Evolutionary conservation across 2,113 vertebrate genomes (phyloP).

Genomic region (Paedocypris sp.): DNA sequence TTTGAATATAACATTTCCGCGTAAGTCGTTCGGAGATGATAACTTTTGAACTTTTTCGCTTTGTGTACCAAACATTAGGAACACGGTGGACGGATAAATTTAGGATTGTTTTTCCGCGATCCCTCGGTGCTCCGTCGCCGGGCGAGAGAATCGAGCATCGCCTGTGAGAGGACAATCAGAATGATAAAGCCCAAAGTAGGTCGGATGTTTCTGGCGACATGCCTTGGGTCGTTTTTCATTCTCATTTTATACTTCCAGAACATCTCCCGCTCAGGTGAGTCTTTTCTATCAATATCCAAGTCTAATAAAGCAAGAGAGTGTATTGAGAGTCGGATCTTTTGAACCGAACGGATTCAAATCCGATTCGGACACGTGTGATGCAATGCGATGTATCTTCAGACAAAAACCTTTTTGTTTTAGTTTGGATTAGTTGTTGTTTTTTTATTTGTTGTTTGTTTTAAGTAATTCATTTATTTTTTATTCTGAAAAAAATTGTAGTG

Average conservation of each 20-base stretch:
- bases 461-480: too few relatives aligned
- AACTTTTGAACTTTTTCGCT: neutral
- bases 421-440: too few relatives aligned
- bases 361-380: neutral
- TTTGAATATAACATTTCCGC: neutral
- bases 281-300: neutral
- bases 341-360: neutral
- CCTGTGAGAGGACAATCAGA: conserved; percentile 34
- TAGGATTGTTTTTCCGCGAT: neutral
- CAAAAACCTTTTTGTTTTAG: too few relatives aligned
- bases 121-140: neutral
- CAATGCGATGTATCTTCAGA: too few relatives aligned
- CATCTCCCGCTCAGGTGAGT: conserved; percentile 55
- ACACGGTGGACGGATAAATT: neutral
- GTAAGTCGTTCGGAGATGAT: neutral
- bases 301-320: neutral
- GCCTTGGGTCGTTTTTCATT: conserved; percentile 58
- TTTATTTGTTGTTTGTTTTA: too few relatives aligned
- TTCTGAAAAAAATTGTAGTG: too few relatives aligned
- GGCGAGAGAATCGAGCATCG: neutral
- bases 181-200: conserved; percentile 58
- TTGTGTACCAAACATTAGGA: neutral
- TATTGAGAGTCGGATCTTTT: neutral
- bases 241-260: conserved; percentile 62
- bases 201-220: conserved; percentile 59